phyloP scores from a whole-genome alignment of 2,113 vertebrate species.

The Columba janthina region DNA sequence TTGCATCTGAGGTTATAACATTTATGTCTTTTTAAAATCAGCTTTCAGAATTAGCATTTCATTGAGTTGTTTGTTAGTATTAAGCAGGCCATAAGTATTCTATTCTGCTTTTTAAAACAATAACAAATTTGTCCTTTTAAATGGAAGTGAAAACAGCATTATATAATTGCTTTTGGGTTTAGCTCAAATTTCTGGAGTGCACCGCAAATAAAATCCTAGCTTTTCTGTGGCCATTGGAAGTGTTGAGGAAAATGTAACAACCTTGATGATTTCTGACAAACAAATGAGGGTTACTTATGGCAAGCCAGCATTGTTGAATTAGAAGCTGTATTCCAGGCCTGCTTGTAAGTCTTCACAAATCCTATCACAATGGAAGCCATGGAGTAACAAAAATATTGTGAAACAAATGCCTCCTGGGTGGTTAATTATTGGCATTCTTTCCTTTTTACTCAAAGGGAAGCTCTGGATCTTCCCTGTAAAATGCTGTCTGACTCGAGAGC shows the following conservation, averaged over 20 bases:
- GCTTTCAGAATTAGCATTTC: not conserved
- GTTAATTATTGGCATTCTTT: conserved; percentile 74
- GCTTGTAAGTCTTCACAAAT: conserved; percentile 63
- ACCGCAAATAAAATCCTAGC: not conserved
- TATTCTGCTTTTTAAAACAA: not conserved
- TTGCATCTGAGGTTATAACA: not conserved
- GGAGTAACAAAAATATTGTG: conserved; percentile 70
- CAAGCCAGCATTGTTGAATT: conserved; percentile 22
- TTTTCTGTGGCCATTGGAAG: not conserved
- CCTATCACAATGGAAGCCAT: conserved; percentile 65
- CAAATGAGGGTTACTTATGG: conserved; percentile 34
- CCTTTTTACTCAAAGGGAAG: conserved; percentile 60
- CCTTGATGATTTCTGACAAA: conserved; percentile 50
- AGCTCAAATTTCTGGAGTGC: not conserved
- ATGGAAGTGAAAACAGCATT: not conserved
- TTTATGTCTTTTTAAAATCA: not conserved
- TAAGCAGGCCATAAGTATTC: not conserved
- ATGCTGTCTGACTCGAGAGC: conserved; percentile 36
- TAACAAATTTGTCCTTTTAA: not conserved
- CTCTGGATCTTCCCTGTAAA: conserved; percentile 56
- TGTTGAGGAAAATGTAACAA: not conserved
- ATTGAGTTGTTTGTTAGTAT: not conserved
- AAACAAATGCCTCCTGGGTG: conserved; percentile 73
- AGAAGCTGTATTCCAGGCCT: conserved; percentile 48
- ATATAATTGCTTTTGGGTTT: not conserved